Conservation (phyloP, 2,113 vertebrate genomes). For the Bos indicus region DNA sequence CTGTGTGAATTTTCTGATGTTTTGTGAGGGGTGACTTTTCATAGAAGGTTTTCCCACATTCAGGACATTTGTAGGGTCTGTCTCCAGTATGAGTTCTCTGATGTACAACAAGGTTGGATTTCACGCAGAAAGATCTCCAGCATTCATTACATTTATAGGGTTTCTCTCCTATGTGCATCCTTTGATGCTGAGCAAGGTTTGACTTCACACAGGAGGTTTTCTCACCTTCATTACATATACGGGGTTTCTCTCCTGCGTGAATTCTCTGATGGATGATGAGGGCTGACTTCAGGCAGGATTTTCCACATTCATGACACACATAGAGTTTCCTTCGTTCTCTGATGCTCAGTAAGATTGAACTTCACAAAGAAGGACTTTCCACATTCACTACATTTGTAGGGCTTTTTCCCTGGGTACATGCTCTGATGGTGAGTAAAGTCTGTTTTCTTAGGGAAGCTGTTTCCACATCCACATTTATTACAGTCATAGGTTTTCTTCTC, state of each 20-base stretch:
- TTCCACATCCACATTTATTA: neutral
- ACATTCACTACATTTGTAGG: constrained; percentile 14
- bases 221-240: neutral
- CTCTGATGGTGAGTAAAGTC: constrained; percentile 58
- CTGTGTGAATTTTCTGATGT: constrained; percentile 67
- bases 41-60: constrained; percentile 72
- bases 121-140: constrained; percentile 47
- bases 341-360: constrained; percentile 22
- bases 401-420: neutral
- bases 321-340: constrained; percentile 10
- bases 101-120: constrained; percentile 49
- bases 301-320: neutral
- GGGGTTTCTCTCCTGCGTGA: constrained; percentile 24
- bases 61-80: constrained; percentile 64
- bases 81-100: constrained; percentile 66
- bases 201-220: constrained; percentile 52
- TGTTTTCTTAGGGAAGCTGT: constrained; percentile 52
- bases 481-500: constrained; percentile 37
- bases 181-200: constrained; percentile 43
- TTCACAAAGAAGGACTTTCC: constrained; percentile 46
- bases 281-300: constrained; percentile 51
- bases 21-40: constrained; percentile 75
- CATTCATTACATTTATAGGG: constrained; percentile 34
- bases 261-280: constrained; percentile 40
- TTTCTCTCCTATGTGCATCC: constrained; percentile 53